These are phyloP conservation scores for Hecatera dysodea DNA, from an alignment of 2,888 invertebrate species.

Conservation along the genomic window DNA sequence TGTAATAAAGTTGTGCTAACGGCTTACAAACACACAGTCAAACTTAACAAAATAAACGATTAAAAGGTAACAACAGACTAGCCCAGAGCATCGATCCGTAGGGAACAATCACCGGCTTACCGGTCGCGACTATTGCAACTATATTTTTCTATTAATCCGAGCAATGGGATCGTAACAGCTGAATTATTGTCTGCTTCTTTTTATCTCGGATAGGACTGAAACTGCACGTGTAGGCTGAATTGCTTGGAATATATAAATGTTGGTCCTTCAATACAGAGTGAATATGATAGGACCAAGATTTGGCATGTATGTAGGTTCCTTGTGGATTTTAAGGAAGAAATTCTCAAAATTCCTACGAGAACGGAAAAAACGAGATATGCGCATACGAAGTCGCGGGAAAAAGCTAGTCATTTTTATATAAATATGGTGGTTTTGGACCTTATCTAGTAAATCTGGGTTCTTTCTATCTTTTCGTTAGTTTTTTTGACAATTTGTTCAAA, in stretches of 20 bases:
- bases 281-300: background rate
- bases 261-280: background rate
- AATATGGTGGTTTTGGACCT: no score
- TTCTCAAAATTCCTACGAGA: no score
- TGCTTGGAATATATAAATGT: background rate
- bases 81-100: constrained; percentile 45
- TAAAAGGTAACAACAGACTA: constrained; percentile 37
- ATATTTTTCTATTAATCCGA: constrained; percentile 70
- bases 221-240: background rate
- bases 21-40: constrained; percentile 17
- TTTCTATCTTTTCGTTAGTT: no score
- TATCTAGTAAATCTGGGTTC: no score
- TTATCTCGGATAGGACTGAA: constrained; percentile 36
- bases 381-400: no score
- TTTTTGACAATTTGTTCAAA: no score
- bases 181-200: constrained; percentile 49
- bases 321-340: no score
- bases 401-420: no score
- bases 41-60: constrained; percentile 43
- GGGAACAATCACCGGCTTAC: constrained; percentile 61
- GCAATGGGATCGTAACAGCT: constrained; percentile 49
- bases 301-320: no score
- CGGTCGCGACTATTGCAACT: constrained; percentile 63
- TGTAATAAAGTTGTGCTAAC: no score
- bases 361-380: no score